phyloP scores from a whole-genome alignment of 2,888 invertebrate genomes.

The Drosophila formosana region DNA sequence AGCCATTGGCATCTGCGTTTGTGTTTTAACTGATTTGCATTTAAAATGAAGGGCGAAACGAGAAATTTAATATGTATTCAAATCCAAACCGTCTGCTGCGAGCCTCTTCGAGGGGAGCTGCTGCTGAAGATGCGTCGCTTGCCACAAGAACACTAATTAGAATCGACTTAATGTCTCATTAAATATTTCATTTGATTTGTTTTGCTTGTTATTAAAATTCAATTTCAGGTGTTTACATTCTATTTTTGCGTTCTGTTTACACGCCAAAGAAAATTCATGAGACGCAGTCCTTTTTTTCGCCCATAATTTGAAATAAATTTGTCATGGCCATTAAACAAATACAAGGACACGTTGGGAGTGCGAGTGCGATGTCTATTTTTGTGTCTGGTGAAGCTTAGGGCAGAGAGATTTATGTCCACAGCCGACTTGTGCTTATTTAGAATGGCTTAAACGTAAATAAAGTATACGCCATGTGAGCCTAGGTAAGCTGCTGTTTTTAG shows the following conservation, averaged over 20 bases:
- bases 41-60: constrained; percentile 65
- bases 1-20: constrained; percentile 37
- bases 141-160: constrained; percentile 59
- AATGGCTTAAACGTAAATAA: constrained; percentile 51
- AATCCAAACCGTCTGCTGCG: constrained; percentile 37
- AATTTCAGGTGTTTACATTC: constrained; percentile 72
- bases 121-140: constrained; percentile 21
- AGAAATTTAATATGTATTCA: constrained; percentile 78
- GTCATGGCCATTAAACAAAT: constrained; percentile 58
- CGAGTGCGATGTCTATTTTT: constrained; percentile 50
- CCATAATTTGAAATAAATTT: constrained; percentile 74
- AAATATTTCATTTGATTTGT: constrained; percentile 77
- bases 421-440: constrained; percentile 33
- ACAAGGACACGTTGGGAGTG: constrained; percentile 31
- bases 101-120: neutral
- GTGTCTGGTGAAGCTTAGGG: constrained; percentile 49
- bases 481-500: constrained; percentile 56
- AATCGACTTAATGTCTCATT: constrained; percentile 78
- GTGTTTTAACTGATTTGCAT: constrained; percentile 69
- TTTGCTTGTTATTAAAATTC: constrained; percentile 72
- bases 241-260: constrained; percentile 57
- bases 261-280: constrained; percentile 46
- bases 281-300: constrained; percentile 24
- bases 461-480: constrained; percentile 49
- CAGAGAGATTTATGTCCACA: constrained; percentile 59